Evolutionary conservation across 1,140 invertebrate species (phyloP).

Genomic region (Zaprionus nigranus): DNA sequence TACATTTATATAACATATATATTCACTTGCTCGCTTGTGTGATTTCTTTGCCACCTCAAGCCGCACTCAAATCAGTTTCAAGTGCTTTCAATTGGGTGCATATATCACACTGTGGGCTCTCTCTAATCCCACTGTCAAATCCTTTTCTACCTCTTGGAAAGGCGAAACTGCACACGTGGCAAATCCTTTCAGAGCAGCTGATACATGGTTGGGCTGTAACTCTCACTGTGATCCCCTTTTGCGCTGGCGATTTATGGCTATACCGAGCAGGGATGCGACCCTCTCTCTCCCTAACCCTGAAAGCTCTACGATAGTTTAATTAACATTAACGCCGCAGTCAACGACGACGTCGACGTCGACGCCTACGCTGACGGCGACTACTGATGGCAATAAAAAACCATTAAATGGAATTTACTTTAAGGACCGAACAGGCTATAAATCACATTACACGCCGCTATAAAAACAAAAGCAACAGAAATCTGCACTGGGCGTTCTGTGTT

Average conservation of each 20-base stretch:
- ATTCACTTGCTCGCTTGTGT: not conserved
- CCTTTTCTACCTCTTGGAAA: constrained; percentile 19
- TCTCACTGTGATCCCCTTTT: constrained; percentile 6
- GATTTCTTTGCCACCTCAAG: constrained; percentile 3
- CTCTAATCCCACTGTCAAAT: constrained; percentile 20
- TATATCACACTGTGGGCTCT: constrained; percentile 26
- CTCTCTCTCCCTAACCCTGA: not conserved
- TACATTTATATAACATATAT: not conserved
- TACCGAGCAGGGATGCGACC: not conserved
- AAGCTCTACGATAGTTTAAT: constrained; percentile 76
- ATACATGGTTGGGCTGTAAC: constrained; percentile 33
- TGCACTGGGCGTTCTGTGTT: not conserved
- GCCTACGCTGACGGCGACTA: constrained; percentile 71
- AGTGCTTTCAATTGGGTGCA: constrained; percentile 24
- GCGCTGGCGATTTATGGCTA: constrained; percentile 52
- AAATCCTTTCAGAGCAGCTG: constrained; percentile 41
- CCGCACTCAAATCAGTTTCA: constrained; percentile 5
- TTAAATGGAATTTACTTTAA: constrained; percentile 82
- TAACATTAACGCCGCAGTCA: constrained; percentile 62
- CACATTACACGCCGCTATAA: constrained; percentile 79
- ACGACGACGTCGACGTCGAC: not conserved
- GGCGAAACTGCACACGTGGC: constrained; percentile 53
- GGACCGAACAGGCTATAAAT: constrained; percentile 80
- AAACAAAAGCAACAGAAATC: constrained; percentile 66
- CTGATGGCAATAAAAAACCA: constrained; percentile 81